Conservation (phyloP, 2,797 vertebrate species). For the Lophius americanus region DNA sequence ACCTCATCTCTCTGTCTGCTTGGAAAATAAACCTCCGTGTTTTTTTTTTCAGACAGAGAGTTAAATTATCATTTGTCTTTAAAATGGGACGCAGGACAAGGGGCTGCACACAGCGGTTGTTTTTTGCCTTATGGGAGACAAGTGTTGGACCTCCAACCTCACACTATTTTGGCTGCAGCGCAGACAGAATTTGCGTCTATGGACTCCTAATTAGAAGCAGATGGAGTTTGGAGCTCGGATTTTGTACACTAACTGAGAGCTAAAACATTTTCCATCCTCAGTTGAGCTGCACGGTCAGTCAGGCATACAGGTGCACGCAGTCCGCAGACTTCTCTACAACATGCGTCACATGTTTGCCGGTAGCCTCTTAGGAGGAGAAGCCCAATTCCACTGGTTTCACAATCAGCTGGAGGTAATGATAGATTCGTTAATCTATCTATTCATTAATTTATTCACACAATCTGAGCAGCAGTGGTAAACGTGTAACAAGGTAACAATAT, state of each 20-base stretch:
- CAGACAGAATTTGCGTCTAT: slow-evolving; percentile 73
- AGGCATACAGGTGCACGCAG: slow-evolving; percentile 78
- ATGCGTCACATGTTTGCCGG: slow-evolving; percentile 6
- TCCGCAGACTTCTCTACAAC: slow-evolving; percentile 35
- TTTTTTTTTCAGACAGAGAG: slow-evolving; percentile 16
- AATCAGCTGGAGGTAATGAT: no score
- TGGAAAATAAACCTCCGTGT: slow-evolving; percentile 21
- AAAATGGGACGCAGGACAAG: slow-evolving; percentile 48
- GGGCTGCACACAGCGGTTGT: slow-evolving; percentile 56
- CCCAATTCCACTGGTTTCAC: not conserved
- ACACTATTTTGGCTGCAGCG: slow-evolving; percentile 72
- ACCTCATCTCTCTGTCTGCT: slow-evolving; percentile 24
- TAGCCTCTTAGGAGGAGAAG: not conserved
- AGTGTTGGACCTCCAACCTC: slow-evolving; percentile 79
- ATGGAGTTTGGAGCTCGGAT: slow-evolving; percentile 73
- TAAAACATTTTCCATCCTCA: slow-evolving; percentile 54
- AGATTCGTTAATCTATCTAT: no score
- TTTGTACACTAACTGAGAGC: slow-evolving; percentile 56
- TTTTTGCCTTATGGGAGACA: slow-evolving; percentile 67
- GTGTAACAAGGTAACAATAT: not conserved
- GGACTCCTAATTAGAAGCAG: slow-evolving; percentile 85
- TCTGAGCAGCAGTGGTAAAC: not conserved
- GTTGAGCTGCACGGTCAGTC: slow-evolving; percentile 43
- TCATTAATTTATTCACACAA: not conserved
- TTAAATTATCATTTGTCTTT: slow-evolving; percentile 54